Evolutionary conservation across 2,888 invertebrate species (phyloP), one percentile per base, ranked within the genome.

Genomic region (Pammene fasciana): DNA sequence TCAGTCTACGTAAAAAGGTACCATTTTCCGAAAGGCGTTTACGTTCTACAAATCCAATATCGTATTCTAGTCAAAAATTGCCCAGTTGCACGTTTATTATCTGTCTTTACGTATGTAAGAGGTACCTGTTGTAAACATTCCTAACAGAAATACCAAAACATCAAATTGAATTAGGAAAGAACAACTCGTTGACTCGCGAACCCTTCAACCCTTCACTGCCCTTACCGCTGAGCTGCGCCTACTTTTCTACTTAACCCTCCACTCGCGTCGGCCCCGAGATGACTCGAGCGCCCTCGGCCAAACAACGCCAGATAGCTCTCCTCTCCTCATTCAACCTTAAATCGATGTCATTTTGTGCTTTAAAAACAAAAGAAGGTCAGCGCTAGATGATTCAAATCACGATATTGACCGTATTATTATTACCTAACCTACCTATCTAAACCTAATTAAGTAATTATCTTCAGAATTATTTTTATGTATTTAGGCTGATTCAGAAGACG

Each of bases 141-240:
- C 48, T 36, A 62, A 61, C 38, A 61, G 48, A 16, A 2, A 41
- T 38, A 6, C 62, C 38, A 26, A n/a, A 41, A 61, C 62, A 26
- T 45, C 38, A 62, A 62, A 62, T 62, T 18, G 55, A 68, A 16
- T 68, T 62, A 52, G 62, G 41, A 62, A 56, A 56, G 56, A 68
- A 55, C 56, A 62, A 70, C 65, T 52, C 65, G 18, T 59, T 45
- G 65, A 75, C 72, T 55, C 72, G 71, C 72, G 56, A 66, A 72
- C 74, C 64, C 72, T 73, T 72, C 74, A 66, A 72, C 74, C 64
- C 72, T 73, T 72, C 74, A 68, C 73, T 72, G 72, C 73, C 70
- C 73, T 76, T 72, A 73, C 72, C 71, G 67, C 56, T 55, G 54
- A 65, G 68, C 46, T 48, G 62, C 48, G 38, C 45, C 70, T 57